A percentile compares a stretch with the other conserved stretches of the same genome.
phyloP scores from a whole-genome alignment of 2,888 invertebrate genomes.

The Brenthis hecate region DNA sequence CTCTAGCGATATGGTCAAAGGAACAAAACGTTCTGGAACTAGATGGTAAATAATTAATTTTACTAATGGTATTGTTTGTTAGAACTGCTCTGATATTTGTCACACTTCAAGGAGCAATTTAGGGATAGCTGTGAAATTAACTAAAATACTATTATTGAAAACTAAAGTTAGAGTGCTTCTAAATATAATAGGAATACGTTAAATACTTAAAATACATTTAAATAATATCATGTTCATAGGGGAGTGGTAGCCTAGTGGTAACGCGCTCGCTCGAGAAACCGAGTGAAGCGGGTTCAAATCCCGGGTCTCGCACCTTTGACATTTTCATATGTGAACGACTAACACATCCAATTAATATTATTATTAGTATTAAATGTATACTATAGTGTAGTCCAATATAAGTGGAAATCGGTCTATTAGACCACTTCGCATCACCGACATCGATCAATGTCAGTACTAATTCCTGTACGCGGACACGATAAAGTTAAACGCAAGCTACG shows the following conservation, averaged over 20 bases:
- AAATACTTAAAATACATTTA: too few relatives aligned
- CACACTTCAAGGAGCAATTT: constrained; percentile 40
- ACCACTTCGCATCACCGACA: constrained; percentile 42
- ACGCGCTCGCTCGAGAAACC: too few relatives aligned
- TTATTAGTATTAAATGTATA: not conserved
- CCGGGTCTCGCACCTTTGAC: too few relatives aligned
- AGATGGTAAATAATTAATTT: constrained; percentile 79
- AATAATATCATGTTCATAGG: too few relatives aligned
- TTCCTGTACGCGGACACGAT: constrained; percentile 54
- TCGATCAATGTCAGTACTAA: constrained; percentile 58
- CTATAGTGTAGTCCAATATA: not conserved
- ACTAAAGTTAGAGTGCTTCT: too few relatives aligned
- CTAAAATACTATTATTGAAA: too few relatives aligned
- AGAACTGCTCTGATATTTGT: constrained; percentile 68
- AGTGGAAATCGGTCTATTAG: constrained; percentile 44
- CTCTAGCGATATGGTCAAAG: constrained; percentile 68
- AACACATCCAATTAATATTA: not conserved
- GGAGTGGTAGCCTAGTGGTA: too few relatives aligned
- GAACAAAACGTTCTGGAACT: constrained; percentile 60
- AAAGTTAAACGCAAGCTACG: constrained; percentile 54
- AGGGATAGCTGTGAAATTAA: not conserved
- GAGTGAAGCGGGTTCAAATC: too few relatives aligned
- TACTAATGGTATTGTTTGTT: constrained; percentile 76
- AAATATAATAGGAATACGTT: too few relatives aligned
- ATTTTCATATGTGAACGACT: too few relatives aligned